Evolutionary conservation across 2,888 invertebrate genomes (phyloP), one percentile per base, ranked within the genome.

Genomic region (Lasioglossum oenotherae): DNA sequence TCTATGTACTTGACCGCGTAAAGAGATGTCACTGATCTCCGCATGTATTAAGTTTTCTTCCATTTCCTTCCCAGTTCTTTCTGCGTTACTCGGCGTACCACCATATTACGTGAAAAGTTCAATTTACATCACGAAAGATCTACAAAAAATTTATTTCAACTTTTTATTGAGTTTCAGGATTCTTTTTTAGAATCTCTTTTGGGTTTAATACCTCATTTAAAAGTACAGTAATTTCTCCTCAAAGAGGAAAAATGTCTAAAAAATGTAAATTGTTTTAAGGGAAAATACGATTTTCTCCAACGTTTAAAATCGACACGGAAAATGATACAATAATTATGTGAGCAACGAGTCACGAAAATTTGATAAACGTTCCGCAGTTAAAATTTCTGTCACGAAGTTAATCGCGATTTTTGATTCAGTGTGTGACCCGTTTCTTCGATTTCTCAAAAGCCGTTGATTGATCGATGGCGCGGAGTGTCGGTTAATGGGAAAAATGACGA

Each of bases 401-500:
- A 60, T 67, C 76, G 76, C 73, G 77, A 82, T 41, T 83, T 83
- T 84, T 84, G 81, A 90, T 89, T 84, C 78, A 46, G 71, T n/a
- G 16, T 14, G 89, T 38, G 31, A 78, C 78, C 72, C 74, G 72
- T 80, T 83, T 87, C 76, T 74, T 67, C n/a, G 74, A 78, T 86
- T 87, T 81, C 78, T 81, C 77, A 80, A 87, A 87, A 84, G 82
- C 75, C 44, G n/a, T 74, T 79, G 88, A 87, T 87, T 85, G 88
- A 88, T 88, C 84, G 88, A 87, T 87, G 87, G 80, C 75, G 41
- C 78, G 71, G 73, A 77, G 76, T 41, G 67, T 60, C 35, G 82
- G 77, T 72, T 60, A 72, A 80, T 57, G 91, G 85, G 91, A 92
- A 92, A 88, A 89, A 89, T 92, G 92, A 92, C 91, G 91, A 93